Evolutionary conservation across 2,797 vertebrate species (phyloP).

Genomic region (Premnoplex brunnescens): DNA sequence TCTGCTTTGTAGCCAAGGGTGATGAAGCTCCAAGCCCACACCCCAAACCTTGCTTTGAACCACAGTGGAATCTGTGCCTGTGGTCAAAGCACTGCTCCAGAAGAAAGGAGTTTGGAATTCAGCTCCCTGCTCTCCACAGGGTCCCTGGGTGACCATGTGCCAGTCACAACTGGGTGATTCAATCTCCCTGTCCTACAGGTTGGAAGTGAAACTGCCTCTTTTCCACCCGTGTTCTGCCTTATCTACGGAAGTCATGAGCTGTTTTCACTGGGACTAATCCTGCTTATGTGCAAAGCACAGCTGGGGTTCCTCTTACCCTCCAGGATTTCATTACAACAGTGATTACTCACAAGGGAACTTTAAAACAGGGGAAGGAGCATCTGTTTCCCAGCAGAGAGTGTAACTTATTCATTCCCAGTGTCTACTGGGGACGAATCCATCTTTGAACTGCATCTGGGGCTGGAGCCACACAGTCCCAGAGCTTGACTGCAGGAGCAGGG

Average conservation of each 20-base stretch:
- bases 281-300: background rate
- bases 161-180: background rate
- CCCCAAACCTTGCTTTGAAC: background rate
- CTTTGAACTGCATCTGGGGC: background rate
- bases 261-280: background rate
- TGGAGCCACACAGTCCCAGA: background rate
- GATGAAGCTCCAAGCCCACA: background rate
- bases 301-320: background rate
- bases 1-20: background rate
- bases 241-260: background rate
- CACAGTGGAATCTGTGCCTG: accelerated
- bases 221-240: background rate
- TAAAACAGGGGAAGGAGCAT: background rate
- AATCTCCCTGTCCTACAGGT: background rate
- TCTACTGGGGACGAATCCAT: background rate
- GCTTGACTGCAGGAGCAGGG: background rate
- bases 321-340: background rate
- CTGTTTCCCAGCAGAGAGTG: background rate
- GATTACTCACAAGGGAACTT: background rate
- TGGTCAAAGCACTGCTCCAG: background rate
- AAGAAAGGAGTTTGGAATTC: background rate
- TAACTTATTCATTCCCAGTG: background rate
- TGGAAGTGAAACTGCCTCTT: background rate
- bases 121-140: background rate
- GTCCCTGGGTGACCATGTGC: background rate